Conservation (phyloP, 2,888 invertebrate species). For the Abrostola triplasia region DNA sequence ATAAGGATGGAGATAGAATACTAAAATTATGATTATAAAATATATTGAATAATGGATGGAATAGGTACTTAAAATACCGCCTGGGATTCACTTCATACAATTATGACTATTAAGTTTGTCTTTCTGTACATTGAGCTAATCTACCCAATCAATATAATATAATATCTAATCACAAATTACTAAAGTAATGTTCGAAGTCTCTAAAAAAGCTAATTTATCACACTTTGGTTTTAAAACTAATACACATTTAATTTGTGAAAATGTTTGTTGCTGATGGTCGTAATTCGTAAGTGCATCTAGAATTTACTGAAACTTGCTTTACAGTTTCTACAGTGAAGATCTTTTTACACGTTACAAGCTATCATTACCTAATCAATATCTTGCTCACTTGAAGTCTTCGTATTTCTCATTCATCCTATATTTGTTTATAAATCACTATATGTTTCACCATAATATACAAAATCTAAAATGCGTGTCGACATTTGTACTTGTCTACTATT, state of each 20-base stretch:
- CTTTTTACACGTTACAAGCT: constrained; percentile 32
- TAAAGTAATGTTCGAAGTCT: constrained; percentile 50
- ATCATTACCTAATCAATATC: constrained; percentile 49
- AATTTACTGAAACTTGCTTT: constrained; percentile 42
- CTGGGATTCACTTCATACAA: constrained; percentile 43
- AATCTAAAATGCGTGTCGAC: constrained; percentile 15
- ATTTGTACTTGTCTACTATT: constrained; percentile 21
- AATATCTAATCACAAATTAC: constrained; percentile 52
- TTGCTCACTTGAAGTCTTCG: constrained; percentile 60
- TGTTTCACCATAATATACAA: constrained; percentile 10
- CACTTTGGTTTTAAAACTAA: constrained; percentile 64
- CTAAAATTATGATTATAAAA: constrained; percentile 21
- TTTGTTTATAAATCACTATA: constrained; percentile 24
- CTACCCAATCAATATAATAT: constrained; percentile 58
- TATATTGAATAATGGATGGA: constrained; percentile 56
- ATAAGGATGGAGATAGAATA: constrained; percentile 5
- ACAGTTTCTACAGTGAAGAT: constrained; percentile 30
- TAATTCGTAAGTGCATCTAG: constrained; percentile 46
- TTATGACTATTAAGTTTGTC: constrained; percentile 57
- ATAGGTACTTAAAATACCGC: constrained; percentile 50
- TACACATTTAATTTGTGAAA: constrained; percentile 36
- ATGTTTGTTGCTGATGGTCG: constrained; percentile 1
- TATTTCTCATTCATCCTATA: constrained; percentile 18
- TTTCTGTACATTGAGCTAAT: constrained; percentile 69
- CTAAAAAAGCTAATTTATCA: constrained; percentile 70